phyloP scores from a whole-genome alignment of 2,888 invertebrate species.

The Mantis religiosa region DNA sequence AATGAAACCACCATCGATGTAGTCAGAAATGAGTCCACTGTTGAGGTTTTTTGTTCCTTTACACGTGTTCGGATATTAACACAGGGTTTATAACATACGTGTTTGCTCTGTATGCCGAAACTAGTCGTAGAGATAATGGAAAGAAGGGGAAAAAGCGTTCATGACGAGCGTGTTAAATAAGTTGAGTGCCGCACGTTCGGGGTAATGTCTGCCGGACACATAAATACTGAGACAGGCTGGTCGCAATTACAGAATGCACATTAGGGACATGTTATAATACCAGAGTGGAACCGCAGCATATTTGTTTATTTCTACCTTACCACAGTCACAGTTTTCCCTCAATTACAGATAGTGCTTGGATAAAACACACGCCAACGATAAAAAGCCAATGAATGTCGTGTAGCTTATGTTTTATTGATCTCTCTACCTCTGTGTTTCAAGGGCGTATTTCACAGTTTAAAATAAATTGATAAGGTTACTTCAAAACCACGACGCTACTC shows the following conservation, averaged over 20 bases:
- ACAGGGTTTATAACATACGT: no score
- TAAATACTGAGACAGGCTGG: not conserved
- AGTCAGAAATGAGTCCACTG: not conserved
- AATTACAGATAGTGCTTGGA: not conserved
- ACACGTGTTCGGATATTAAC: no score
- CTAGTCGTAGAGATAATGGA: no score
- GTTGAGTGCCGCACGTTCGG: not conserved
- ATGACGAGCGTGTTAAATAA: not conserved
- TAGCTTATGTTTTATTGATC: no score
- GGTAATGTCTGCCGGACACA: not conserved
- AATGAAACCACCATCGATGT: not conserved
- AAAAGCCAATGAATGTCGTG: not conserved
- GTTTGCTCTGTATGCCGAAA: no score
- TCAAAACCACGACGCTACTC: no score
- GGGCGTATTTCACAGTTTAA: no score
- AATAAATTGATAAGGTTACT: no score
- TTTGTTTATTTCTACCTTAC: not conserved
- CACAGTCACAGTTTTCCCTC: not conserved
- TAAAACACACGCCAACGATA: not conserved
- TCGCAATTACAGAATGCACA: not conserved
- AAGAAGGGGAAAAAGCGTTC: no score
- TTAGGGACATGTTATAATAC: not conserved
- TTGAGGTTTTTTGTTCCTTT: not conserved
- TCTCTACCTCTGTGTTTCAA: no score
- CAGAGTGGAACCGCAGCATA: not conserved